A percentile compares a stretch with the other conserved stretches of the same genome.
Evolutionary conservation across 2,113 vertebrate species (phyloP).

Genomic region (Rissa tridactyla): DNA sequence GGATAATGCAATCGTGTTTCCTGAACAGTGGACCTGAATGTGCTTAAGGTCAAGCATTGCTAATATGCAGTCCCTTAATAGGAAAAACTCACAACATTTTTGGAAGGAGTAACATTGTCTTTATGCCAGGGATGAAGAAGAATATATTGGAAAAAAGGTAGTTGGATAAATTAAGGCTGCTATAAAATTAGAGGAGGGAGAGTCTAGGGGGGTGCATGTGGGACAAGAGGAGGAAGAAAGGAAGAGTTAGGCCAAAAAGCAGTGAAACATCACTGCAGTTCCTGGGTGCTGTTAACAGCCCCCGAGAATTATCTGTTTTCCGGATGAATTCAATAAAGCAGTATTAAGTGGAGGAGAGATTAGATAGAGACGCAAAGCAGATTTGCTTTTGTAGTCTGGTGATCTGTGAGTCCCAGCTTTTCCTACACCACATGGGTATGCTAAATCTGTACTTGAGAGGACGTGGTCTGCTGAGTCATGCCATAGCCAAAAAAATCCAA

Average conservation of each 20-base stretch:
- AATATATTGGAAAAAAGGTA: not conserved
- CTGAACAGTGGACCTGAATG: not conserved
- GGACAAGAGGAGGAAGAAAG: not conserved
- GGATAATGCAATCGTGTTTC: not conserved
- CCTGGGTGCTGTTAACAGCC: not conserved
- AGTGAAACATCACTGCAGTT: not conserved
- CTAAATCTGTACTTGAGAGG: not conserved
- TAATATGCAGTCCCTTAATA: not conserved
- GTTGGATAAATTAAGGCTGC: not conserved
- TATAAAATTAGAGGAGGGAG: not conserved
- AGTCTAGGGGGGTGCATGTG: accelerated
- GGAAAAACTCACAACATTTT: not conserved
- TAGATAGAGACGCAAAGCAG: constrained; percentile 16
- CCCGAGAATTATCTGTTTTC: not conserved
- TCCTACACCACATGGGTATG: not conserved
- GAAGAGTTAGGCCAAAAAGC: not conserved
- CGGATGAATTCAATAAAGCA: not conserved
- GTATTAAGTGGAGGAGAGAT: constrained; percentile 1
- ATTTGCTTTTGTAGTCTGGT: constrained; percentile 26
- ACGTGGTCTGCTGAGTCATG: not conserved
- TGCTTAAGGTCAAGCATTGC: constrained; percentile 26
- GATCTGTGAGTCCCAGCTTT: not conserved
- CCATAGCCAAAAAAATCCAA: not conserved
- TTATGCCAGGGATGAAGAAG: not conserved
- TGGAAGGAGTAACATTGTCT: not conserved